Percentiles rank a stretch among this genome's conserved stretches.
Evolutionary conservation across 2,797 vertebrate species (phyloP).

Genomic region (Fistularia tabacaria): DNA sequence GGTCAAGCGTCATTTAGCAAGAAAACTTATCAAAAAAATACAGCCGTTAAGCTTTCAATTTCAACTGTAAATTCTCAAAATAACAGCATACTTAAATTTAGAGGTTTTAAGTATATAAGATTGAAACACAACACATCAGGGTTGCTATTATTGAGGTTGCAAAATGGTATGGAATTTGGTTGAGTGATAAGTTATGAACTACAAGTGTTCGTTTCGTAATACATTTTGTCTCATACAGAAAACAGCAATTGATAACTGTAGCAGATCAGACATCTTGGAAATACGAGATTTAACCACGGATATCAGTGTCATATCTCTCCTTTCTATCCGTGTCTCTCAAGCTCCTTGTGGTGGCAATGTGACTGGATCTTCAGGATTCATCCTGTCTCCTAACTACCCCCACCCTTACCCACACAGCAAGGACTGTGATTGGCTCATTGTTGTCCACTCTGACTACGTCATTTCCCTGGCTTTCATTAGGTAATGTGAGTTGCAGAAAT

Average conservation of each 20-base stretch:
- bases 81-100: neutral
- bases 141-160: slow-evolving; percentile 4
- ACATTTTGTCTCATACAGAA: slow-evolving; percentile 7
- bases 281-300: neutral
- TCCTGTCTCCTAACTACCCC: slow-evolving; percentile 95
- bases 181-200: slow-evolving; percentile 35
- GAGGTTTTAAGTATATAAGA: neutral
- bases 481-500: slow-evolving; percentile 61
- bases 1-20: no score
- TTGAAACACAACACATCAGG: slow-evolving; percentile 1
- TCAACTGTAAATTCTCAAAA: no score
- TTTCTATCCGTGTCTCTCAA: slow-evolving; percentile 58
- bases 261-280: no score
- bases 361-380: slow-evolving; percentile 94
- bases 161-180: slow-evolving; percentile 26
- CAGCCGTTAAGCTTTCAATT: no score
- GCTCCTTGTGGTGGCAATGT: slow-evolving; percentile 97
- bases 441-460: slow-evolving; percentile 93
- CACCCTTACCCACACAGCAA: slow-evolving; percentile 96
- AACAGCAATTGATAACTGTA: slow-evolving; percentile 9
- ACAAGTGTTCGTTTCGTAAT: slow-evolving; percentile 1
- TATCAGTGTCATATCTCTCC: slow-evolving; percentile 7
- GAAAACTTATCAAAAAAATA: no score
- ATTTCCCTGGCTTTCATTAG: slow-evolving; percentile 97
- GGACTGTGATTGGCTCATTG: slow-evolving; percentile 95